Base-by-base conservation (phyloP, 2,113 vertebrate species). In the Sinocyclocheilus grahami region DNA sequence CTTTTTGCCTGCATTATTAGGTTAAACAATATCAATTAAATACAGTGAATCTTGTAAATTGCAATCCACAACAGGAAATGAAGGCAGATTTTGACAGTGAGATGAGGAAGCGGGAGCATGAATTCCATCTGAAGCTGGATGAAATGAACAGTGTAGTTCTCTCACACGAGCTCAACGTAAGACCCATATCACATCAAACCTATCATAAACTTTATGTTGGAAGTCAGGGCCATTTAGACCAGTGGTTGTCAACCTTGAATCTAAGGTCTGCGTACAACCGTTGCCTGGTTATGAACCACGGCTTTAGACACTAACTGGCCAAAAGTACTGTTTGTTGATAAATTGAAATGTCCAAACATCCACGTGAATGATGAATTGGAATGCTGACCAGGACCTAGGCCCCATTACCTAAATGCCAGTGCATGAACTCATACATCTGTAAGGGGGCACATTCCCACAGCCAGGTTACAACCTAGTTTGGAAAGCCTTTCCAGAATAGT, bases 141-240 rank as follows among this genome's bases (percentile, higher is more conserved):
- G 90, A 93, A 90, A 93, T 95, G 93, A 91, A 89, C 12, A 90
- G 83, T 0, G 39, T 83, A 2, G 84, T 95, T 86, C 81, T 96
- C 27, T 91, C 93, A 9, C 90, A 91, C 0, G 93, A 97, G 76
- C 93, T 96, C 69, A 94, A 95, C 94, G 96, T 96, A 91, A 87
- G 48, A 63, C 62, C 7, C 20, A 60, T 8, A 48, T 16, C 24
- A 10, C n/a, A n/a, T n/a, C 58, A 81, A n/a, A 63, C 11, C 12
- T 81, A 6, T 30, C 67, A 16, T 69, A 14, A 55, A 18, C 53
- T 37, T 22, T 60, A 22, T 22, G 5, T 48, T 48, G 46, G 46
- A 48, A 48, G 46, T 48, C 46, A 12, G 46, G 46, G 2, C 46
- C 11, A 12, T 74, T 72, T 72, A 42, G 18, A 72, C 10, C 71